phyloP scores from a whole-genome alignment of 1,140 invertebrate species.

The Apocrypta bakeri region DNA sequence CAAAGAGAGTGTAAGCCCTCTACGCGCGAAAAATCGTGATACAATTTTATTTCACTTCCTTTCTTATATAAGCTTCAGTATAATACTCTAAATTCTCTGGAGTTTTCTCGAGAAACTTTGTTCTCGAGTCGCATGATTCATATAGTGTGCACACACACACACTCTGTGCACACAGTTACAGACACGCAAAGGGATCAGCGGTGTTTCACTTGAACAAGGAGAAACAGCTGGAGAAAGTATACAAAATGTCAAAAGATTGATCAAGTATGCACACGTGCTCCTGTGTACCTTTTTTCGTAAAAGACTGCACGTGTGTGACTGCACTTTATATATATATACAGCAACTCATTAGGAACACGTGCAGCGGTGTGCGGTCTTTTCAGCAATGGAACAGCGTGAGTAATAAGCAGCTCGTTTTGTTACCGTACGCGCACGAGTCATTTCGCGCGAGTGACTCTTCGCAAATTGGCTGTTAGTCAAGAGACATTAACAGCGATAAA shows the following conservation, averaged over 20 bases:
- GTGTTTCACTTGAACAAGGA: not conserved
- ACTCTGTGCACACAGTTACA: too few relatives aligned
- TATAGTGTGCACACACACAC: not conserved
- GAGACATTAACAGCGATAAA: not conserved
- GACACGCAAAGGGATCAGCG: too few relatives aligned
- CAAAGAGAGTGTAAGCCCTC: not conserved
- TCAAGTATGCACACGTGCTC: not conserved
- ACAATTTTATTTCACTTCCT: not conserved
- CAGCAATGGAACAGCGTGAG: conserved; percentile 7
- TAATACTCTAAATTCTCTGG: not conserved
- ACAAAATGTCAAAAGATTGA: not conserved
- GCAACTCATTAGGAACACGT: not conserved
- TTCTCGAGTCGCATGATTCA: not conserved
- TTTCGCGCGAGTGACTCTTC: not conserved
- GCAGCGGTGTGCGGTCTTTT: not conserved
- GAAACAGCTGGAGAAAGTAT: not conserved
- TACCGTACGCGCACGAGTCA: conserved; percentile 4
- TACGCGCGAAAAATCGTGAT: not conserved
- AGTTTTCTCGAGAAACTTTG: not conserved
- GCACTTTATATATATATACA: too few relatives aligned
- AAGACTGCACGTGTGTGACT: too few relatives aligned
- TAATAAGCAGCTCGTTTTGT: not conserved
- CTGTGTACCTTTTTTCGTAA: not conserved
- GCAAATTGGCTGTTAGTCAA: not conserved
- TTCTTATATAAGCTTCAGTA: too few relatives aligned